Conservation (phyloP, 2,888 invertebrate species). For the Epsilonema sp. region DNA sequence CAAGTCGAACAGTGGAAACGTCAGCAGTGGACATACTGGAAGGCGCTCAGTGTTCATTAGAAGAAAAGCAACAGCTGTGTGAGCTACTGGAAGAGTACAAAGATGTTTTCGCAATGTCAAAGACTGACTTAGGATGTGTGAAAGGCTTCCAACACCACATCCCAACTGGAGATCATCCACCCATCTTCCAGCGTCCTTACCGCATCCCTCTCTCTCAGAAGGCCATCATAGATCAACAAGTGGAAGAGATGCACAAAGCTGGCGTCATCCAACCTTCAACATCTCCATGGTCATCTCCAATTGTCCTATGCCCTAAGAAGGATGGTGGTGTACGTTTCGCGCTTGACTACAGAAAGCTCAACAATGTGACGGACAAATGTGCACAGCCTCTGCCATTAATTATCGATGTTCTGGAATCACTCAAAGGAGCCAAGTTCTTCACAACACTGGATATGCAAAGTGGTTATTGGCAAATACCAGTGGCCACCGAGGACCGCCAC, state of each 20-base stretch:
- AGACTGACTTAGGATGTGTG: background rate
- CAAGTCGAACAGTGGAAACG: background rate
- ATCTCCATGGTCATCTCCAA: constrained; percentile 1
- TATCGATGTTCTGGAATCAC: background rate
- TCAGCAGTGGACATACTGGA: background rate
- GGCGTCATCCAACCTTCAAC: background rate
- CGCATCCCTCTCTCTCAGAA: background rate
- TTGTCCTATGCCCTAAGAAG: constrained; percentile 1
- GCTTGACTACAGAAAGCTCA: constrained; percentile 1
- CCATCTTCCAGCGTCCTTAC: constrained; percentile 2
- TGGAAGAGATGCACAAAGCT: background rate
- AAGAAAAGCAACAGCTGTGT: background rate
- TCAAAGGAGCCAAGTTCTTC: background rate
- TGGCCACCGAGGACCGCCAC: background rate
- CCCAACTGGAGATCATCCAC: background rate
- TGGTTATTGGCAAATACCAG: constrained; percentile 4
- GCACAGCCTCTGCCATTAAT: background rate
- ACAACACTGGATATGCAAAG: background rate
- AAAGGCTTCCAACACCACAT: background rate
- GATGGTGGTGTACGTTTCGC: background rate
- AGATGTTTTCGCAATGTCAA: background rate
- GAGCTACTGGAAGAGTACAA: background rate
- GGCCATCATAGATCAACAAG: background rate
- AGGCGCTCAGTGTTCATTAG: background rate
- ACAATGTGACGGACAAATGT: background rate